Percentiles rank a stretch among this genome's conserved stretches.
Conservation (phyloP, 1,140 invertebrate genomes). For the Caenorhabditis inopinata region DNA sequence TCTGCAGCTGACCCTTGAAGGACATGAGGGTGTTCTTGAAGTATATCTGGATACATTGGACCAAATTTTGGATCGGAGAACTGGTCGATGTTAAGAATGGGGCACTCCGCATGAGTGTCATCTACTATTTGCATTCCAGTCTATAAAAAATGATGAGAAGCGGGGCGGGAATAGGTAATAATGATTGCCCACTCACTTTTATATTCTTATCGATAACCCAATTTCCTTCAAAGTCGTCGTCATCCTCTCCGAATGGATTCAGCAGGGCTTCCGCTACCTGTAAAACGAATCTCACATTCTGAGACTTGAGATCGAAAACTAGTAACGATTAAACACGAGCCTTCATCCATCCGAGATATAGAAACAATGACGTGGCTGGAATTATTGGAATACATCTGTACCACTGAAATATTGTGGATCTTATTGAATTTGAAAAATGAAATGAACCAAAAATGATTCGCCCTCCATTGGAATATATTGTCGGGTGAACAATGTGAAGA, state of each 20-base stretch:
- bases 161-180: too few relatives aligned
- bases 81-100: constrained; percentile 8
- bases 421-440: too few relatives aligned
- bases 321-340: constrained; percentile 67
- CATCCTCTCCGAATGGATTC: constrained; percentile 89
- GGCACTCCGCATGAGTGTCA: not conserved
- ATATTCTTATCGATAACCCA: constrained; percentile 75
- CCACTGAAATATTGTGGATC: too few relatives aligned
- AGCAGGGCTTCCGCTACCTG: constrained; percentile 81
- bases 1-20: constrained; percentile 1
- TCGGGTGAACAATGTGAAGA: constrained; percentile 37
- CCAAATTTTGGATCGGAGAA: constrained; percentile 20
- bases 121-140: constrained; percentile 36
- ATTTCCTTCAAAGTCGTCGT: constrained; percentile 85
- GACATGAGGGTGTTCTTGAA: not conserved
- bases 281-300: not conserved
- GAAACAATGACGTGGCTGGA: constrained; percentile 81
- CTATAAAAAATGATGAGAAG: too few relatives aligned
- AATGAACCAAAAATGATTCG: not conserved
- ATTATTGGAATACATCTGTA: constrained; percentile 87
- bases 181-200: not conserved
- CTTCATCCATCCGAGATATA: constrained; percentile 94
- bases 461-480: constrained; percentile 39
- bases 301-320: not conserved
- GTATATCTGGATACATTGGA: not conserved